Base-by-base conservation (phyloP, 2,113 vertebrate species). In the Motacilla tschutschensis region DNA sequence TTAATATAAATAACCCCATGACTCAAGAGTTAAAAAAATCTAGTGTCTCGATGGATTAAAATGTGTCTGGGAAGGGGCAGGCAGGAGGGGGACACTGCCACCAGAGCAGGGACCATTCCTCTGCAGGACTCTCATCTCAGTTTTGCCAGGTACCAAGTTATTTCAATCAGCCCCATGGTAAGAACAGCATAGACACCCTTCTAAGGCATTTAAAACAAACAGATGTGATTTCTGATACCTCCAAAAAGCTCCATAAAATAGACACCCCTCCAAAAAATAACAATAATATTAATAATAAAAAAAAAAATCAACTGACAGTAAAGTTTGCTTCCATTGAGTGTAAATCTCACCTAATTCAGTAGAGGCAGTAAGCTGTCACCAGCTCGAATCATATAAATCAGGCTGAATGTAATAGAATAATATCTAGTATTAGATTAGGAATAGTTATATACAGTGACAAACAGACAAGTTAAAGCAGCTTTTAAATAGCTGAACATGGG, bases 391-490 rank as follows among this genome's bases (percentile, higher is more conserved):
- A 92, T 92, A 93, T 85, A 93, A 94, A 95, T 97, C 96, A 94
- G 92, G 93, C 94, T 90, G 96, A 94, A 96, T 26, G 15, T 83
- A 95, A 96, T 87, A 96, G 95, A 96, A 97, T 95, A 96, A 93
- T 94, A 96, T 95, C 96, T 97, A 97, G 91, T 87, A 97, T 95
- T 96, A 95, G 95, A 96, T 96, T 93, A 97, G 93, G 91, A 97
- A 93, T 93, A 95, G 95, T 97, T 97, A 97, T 89, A 96, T 96
- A 97, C 97, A 97, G 95, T 96, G 96, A 97, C 96, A 96, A 92
- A 97, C 94, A 95, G 93, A 96, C 95, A 95, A 95, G 96, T 96
- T 94, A 97, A 98, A 98, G 97, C 95, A 97, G 97, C 97, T 94
- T 96, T 97, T 90, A 95, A 97, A 96, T 55, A 97, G 97, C 97